Percentiles rank a stretch among this genome's conserved stretches.
phyloP scores from a whole-genome alignment of 2,113 vertebrate genomes.

The Atractosteus spatula region DNA sequence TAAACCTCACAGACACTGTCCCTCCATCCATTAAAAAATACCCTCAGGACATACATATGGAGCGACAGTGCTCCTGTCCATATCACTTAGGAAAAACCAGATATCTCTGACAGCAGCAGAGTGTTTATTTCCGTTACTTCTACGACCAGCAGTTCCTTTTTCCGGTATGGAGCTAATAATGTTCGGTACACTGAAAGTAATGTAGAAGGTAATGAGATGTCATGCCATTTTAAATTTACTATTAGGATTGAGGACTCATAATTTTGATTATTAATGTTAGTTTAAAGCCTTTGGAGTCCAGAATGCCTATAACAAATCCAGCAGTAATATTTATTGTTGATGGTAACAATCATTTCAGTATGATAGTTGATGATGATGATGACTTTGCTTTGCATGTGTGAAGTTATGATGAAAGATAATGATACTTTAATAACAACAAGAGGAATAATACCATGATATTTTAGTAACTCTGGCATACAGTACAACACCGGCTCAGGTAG shows the following conservation, averaged over 20 bases:
- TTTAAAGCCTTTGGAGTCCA: no score
- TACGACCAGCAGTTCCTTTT: neutral
- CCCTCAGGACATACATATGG: neutral
- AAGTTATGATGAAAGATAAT: no score
- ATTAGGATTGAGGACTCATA: neutral
- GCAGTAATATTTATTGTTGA: no score
- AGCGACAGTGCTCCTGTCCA: neutral
- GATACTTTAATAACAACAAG: no score
- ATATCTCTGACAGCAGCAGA: neutral
- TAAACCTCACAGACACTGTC: neutral
- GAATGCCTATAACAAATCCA: no score
- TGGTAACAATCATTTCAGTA: no score
- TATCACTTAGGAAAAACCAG: neutral
- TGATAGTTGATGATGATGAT: no score
- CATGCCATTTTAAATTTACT: slow-evolving; percentile 7
- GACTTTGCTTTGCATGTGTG: no score
- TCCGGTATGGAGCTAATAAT: neutral
- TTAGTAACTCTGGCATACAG: no score
- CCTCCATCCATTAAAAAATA: neutral
- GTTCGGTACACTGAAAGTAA: neutral
- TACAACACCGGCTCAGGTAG: no score
- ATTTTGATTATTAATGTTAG: no score
- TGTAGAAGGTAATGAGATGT: slow-evolving; percentile 10
- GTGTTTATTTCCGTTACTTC: slow-evolving; percentile 1
- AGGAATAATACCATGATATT: no score